Percentiles rank a stretch among this genome's conserved stretches.
These are phyloP conservation scores for Scalopus aquaticus DNA, from an alignment of 2,113 vertebrate genomes.

Conservation along the genomic window DNA sequence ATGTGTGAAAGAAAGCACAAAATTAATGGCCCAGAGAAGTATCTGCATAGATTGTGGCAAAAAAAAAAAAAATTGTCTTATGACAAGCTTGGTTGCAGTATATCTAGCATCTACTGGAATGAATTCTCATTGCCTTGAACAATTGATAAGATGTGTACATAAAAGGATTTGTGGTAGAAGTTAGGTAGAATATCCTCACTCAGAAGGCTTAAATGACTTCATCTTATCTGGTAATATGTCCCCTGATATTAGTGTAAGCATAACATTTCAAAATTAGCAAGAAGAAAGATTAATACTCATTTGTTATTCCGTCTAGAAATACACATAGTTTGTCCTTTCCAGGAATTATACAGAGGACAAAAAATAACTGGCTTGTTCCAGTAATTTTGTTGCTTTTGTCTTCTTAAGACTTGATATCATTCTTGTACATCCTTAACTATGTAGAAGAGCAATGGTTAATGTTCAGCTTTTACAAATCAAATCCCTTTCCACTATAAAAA, in stretches of 20 bases:
- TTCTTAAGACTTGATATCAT: background rate
- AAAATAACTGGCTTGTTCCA: background rate
- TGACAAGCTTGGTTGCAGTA: background rate
- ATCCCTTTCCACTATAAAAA: background rate
- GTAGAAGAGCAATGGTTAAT: background rate
- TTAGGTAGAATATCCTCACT: background rate
- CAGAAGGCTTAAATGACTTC: background rate
- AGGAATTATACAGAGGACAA: conserved; percentile 41
- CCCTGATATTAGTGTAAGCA: conserved; percentile 36
- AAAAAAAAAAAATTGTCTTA: background rate
- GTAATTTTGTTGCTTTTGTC: background rate
- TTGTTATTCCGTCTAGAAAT: conserved; percentile 29
- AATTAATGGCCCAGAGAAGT: conserved; percentile 15
- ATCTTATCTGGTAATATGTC: background rate
- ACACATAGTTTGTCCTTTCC: conserved; percentile 4
- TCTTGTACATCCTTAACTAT: background rate
- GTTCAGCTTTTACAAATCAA: background rate
- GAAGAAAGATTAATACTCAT: background rate
- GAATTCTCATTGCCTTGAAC: conserved; percentile 3
- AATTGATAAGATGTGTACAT: conserved; percentile 15
- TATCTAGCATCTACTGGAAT: background rate
- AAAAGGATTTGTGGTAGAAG: conserved; percentile 43
- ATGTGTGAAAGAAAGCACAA: background rate
- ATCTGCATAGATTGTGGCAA: background rate
- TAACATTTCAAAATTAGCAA: background rate